Percentiles rank a stretch among this genome's conserved stretches.
Conservation (phyloP, 1,140 invertebrate species). For the Achatina immaculata region DNA sequence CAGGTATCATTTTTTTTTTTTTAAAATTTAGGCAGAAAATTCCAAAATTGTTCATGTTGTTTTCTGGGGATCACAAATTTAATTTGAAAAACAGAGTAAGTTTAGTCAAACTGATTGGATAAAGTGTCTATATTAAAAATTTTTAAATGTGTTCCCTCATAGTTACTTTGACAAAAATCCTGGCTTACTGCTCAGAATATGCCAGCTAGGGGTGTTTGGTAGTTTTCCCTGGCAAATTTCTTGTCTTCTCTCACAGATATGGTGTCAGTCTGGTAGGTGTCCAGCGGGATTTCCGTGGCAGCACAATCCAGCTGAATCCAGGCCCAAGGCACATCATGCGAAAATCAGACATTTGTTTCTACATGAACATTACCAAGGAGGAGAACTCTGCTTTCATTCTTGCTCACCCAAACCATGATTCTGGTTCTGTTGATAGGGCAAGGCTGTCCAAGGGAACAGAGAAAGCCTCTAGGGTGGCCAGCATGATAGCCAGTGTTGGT, state of each 20-base stretch:
- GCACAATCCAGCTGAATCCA: slow-evolving; percentile 93
- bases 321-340: slow-evolving; percentile 98
- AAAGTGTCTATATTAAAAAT: too few species aligned
- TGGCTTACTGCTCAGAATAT: too few species aligned
- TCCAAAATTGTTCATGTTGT: too few species aligned
- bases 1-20: too few species aligned
- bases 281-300: slow-evolving; percentile 89
- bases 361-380: slow-evolving; percentile 95
- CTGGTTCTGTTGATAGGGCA: slow-evolving; percentile 45
- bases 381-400: slow-evolving; percentile 78
- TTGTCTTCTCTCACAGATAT: slow-evolving; percentile 79
- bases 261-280: slow-evolving; percentile 96
- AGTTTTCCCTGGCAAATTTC: too few species aligned
- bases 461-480: slow-evolving; percentile 61
- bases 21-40: too few species aligned
- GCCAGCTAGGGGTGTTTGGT: too few species aligned
- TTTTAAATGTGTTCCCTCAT: too few species aligned
- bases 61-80: too few species aligned
- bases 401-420: slow-evolving; percentile 63
- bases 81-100: too few species aligned
- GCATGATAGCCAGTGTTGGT: slow-evolving; percentile 51
- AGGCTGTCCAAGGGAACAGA: slow-evolving; percentile 51
- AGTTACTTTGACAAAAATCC: too few species aligned
- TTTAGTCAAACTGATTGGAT: too few species aligned
- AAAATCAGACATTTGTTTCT: slow-evolving; percentile 90